Conservation (phyloP, 2,113 vertebrate species). For the human region DNA sequence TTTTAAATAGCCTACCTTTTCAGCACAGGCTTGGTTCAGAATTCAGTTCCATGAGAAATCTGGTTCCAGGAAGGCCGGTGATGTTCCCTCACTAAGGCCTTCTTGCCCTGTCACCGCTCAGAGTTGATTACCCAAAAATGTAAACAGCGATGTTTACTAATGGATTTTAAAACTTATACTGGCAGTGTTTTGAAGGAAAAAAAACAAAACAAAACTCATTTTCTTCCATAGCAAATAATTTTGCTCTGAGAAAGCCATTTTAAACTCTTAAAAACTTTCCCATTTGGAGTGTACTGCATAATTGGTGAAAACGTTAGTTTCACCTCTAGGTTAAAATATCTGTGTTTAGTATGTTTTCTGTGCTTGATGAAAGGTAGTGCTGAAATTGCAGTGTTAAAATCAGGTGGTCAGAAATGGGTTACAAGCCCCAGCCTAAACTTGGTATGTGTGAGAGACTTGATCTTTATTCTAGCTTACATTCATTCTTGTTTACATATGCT, state of each 20-base stretch:
- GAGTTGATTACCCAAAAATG: conserved; percentile 62
- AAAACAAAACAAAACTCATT: conserved; percentile 2
- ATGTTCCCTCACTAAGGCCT: conserved; percentile 43
- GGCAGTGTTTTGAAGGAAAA: neutral
- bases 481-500: neutral
- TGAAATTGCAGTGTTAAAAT: neutral
- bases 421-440: neutral
- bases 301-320: conserved; percentile 8
- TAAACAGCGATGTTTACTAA: conserved; percentile 63
- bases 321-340: neutral
- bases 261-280: neutral
- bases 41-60: conserved; percentile 60
- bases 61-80: conserved; percentile 45
- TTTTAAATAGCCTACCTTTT: conserved; percentile 69
- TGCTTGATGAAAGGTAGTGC: conserved; percentile 23
- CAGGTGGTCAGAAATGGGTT: neutral
- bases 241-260: conserved; percentile 8
- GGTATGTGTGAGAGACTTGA: neutral
- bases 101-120: conserved; percentile 64
- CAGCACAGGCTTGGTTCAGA: conserved; percentile 61
- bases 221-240: neutral
- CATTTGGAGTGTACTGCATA: neutral
- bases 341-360: conserved; percentile 16
- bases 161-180: conserved; percentile 65
- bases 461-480: neutral